These are phyloP conservation scores for Tupaia chinensis DNA, from an alignment of 2,113 vertebrate genomes.

Conservation along the genomic window DNA sequence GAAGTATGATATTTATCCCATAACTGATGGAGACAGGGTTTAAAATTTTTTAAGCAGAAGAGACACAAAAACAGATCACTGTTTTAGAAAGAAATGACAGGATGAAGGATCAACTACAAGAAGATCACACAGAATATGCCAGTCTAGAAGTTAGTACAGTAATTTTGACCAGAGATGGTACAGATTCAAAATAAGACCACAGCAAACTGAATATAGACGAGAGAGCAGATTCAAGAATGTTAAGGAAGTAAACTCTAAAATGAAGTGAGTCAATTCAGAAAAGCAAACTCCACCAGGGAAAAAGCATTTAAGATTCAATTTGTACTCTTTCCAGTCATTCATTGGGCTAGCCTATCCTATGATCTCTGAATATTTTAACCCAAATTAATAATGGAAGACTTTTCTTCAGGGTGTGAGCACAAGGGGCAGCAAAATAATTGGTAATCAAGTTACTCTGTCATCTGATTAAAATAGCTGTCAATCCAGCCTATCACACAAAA, in stretches of 20 bases:
- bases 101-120: neutral
- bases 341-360: neutral
- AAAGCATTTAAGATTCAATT: neutral
- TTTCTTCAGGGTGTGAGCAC: neutral
- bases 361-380: conserved; percentile 38
- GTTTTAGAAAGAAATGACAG: conserved; percentile 20
- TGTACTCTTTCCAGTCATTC: neutral
- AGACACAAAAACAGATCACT: neutral
- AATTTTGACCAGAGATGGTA: neutral
- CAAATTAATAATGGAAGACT: conserved; percentile 32
- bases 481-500: conserved; percentile 30
- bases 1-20: neutral
- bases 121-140: neutral
- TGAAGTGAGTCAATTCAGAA: neutral
- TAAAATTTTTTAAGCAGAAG: conserved; percentile 51
- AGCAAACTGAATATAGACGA: neutral
- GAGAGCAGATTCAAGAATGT: conserved; percentile 3
- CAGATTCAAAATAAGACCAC: neutral
- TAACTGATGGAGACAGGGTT: neutral
- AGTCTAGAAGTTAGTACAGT: neutral
- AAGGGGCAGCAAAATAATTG: conserved; percentile 37
- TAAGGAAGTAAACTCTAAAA: conserved; percentile 28
- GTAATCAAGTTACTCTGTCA: conserved; percentile 60
- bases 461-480: conserved; percentile 63
- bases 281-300: neutral